phyloP scores from a whole-genome alignment of 2,113 vertebrate genomes.

The Bothrops jararaca region DNA sequence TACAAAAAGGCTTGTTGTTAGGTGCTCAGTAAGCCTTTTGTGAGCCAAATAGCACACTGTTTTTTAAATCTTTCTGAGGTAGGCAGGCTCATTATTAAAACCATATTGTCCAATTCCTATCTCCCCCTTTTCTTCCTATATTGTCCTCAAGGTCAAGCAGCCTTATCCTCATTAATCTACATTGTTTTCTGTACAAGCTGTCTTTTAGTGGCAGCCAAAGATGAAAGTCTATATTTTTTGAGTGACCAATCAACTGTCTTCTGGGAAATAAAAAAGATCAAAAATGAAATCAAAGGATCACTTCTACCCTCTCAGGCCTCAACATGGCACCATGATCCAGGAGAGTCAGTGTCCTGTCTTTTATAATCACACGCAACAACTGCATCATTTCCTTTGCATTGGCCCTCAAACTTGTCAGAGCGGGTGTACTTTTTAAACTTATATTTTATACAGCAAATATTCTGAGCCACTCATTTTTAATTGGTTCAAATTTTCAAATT shows the following conservation, averaged over 20 bases:
- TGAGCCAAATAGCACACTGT: background rate
- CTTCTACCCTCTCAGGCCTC: background rate
- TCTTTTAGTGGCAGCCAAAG: background rate
- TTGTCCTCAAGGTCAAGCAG: background rate
- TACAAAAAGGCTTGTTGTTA: constrained; percentile 20
- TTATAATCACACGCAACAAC: background rate
- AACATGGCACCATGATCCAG: background rate
- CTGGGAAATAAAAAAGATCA: background rate
- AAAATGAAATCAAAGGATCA: background rate
- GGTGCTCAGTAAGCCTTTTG: background rate
- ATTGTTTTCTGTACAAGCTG: background rate
- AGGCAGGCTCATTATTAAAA: constrained; percentile 14
- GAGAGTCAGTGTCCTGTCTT: background rate
- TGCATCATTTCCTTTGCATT: background rate
- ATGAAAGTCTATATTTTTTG: background rate
- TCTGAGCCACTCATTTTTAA: background rate
- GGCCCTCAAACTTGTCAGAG: background rate
- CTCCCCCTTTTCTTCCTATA: background rate
- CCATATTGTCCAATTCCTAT: background rate
- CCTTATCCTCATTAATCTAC: background rate
- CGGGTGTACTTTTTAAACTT: background rate
- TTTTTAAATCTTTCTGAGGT: background rate
- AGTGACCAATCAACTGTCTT: background rate
- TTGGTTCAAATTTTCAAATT: background rate
- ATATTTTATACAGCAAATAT: background rate